Conservation (phyloP, 2,888 invertebrate species). For the Tiphia femorata region DNA sequence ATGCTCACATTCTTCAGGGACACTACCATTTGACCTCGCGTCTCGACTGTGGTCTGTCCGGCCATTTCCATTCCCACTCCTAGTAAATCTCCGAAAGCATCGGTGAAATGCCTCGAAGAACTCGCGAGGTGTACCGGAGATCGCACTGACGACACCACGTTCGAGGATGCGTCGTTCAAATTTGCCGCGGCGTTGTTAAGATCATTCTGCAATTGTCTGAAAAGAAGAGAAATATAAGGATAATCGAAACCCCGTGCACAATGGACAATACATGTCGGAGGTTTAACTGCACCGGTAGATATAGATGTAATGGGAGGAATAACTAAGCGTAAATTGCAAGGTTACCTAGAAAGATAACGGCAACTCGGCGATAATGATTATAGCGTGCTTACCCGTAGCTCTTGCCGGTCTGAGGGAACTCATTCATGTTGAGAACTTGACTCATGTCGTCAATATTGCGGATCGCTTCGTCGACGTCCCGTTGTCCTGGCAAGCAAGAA, state of each 20-base stretch:
- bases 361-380: too few relatives aligned
- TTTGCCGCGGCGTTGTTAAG: conserved; percentile 87
- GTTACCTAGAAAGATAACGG: not conserved
- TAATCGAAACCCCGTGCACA: not conserved
- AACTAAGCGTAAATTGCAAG: too few relatives aligned
- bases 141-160: conserved; percentile 83
- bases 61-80: conserved; percentile 88
- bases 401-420: conserved; percentile 82
- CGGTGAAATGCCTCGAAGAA: conserved; percentile 83
- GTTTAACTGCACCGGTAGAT: too few relatives aligned
- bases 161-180: conserved; percentile 86
- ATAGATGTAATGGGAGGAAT: too few relatives aligned
- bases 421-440: conserved; percentile 79
- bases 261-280: not conserved
- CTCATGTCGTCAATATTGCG: conserved; percentile 84
- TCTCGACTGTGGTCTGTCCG: conserved; percentile 80
- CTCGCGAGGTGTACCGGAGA: conserved; percentile 79
- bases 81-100: conserved; percentile 83
- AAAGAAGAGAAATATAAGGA: conserved; percentile 23
- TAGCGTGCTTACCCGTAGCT: conserved; percentile 74
- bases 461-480: conserved; percentile 92
- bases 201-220: conserved; percentile 85
- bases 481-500: conserved; percentile 91
- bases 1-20: conserved; percentile 90
- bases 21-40: conserved; percentile 85